Base-by-base conservation (phyloP, 2,113 vertebrate genomes). In the Ceyx margarethae region DNA sequence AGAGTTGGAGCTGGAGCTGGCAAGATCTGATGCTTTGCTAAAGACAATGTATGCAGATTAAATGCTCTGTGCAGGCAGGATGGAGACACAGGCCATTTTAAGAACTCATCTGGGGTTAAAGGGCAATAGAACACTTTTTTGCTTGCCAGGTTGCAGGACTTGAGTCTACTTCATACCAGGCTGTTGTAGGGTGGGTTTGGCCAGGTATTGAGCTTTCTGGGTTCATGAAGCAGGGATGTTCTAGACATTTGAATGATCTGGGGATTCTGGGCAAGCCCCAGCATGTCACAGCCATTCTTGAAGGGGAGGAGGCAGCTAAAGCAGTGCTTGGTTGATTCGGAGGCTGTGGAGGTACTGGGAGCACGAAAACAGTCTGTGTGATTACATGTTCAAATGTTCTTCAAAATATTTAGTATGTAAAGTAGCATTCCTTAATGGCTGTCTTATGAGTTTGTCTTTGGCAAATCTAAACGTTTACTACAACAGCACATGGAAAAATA, bases 371-470 rank as follows among this genome's bases (percentile, higher is more conserved):
- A 66, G 85, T 81, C 93, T 81, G 68, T 80, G 73, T 91, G 87
- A 72, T 81, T 90, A 50, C 40, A 26, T 64, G 60, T 67, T 64
- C 78, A 88, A 91, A 85, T 78, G 72, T 77, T 91, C 75, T 83
- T 86, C 25, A 75, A 84, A 93, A 64, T 80, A 84, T 51, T 95
- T 95, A 94, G 77, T 80, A 56, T 60, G n/a, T 89, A 91, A 89
- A 94, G 45, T 43, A 84, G 51, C 68, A 67, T 87, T 91, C 50
- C 78, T 90, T 81, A 94, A 94, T 66, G 42, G 76, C 62, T 87
- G 31, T 64, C 95, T 93, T 80, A 89, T 58, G 92, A 77, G 78
- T 73, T 92, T 89, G 84, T 86, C 58, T 69, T 89, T 79, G 78
- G 84, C 87, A 95, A 93, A 91, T 66, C 60, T 73, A 87, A 94